phyloP scores from a whole-genome alignment of 2,113 vertebrate species.

The Athene cunicularia region DNA sequence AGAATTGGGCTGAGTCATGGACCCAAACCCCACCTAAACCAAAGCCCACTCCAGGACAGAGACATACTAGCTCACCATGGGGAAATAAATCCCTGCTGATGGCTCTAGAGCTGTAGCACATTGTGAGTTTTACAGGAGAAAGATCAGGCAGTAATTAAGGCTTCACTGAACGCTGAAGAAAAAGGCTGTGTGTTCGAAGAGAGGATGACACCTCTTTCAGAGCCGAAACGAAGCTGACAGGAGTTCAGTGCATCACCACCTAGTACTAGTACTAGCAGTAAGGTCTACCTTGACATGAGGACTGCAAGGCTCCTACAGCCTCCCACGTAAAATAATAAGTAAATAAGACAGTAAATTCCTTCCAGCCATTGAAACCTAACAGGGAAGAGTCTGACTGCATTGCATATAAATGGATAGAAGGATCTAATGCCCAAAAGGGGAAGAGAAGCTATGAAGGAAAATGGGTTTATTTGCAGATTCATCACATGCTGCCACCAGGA shows the following conservation, averaged over 20 bases:
- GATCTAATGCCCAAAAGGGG: neutral
- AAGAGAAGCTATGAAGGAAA: neutral
- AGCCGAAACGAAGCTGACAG: neutral
- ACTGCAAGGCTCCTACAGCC: fast-evolving
- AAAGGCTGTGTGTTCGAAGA: fast-evolving
- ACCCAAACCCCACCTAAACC: neutral
- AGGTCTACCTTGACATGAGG: fast-evolving
- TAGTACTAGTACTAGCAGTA: neutral
- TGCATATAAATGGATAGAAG: neutral
- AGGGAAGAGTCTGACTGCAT: neutral
- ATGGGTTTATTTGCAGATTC: neutral
- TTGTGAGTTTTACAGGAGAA: fast-evolving
- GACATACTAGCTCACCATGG: neutral
- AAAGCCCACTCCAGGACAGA: neutral
- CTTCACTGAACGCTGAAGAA: fast-evolving
- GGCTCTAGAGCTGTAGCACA: fast-evolving
- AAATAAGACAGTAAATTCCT: neutral
- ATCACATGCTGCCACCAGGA: neutral
- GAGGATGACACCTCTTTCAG: neutral
- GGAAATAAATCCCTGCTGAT: neutral
- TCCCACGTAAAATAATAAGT: fast-evolving
- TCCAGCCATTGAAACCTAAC: neutral
- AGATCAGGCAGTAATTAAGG: neutral
- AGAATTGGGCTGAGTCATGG: neutral
- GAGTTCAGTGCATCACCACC: fast-evolving